These are phyloP conservation scores for Lucilia cuprina DNA, from an alignment of 1,140 invertebrate genomes.

Conservation along the genomic window DNA sequence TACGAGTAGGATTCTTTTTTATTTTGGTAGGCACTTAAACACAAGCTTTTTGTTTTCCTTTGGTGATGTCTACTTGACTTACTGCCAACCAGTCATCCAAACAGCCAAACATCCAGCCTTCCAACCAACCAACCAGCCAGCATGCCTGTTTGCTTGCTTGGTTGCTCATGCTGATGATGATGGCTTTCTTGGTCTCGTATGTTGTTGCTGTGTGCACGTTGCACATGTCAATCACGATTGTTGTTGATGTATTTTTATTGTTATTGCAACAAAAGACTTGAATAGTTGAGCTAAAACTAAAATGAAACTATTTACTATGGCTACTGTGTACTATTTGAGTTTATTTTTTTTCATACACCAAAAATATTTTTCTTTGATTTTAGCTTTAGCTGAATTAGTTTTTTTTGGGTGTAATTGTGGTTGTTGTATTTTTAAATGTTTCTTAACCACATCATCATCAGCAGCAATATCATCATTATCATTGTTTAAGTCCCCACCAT, in stretches of 20 bases:
- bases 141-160: neutral
- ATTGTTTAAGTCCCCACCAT: neutral
- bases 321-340: neutral
- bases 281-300: neutral
- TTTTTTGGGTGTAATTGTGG: neutral
- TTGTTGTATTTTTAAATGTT: constrained; percentile 10
- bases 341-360: neutral
- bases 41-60: neutral
- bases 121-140: neutral
- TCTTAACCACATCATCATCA: neutral
- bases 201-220: neutral
- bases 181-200: neutral
- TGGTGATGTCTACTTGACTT: neutral
- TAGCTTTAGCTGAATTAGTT: neutral
- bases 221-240: constrained; percentile 36
- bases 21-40: neutral
- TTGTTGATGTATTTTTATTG: constrained; percentile 33
- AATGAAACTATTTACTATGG: neutral
- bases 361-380: neutral
- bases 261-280: constrained; percentile 26
- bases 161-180: neutral
- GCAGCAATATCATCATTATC: neutral
- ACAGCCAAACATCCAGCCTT: neutral
- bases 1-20: neutral
- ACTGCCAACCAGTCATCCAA: neutral